phyloP scores from a whole-genome alignment of 1,140 invertebrate genomes.

The Hyles vespertilio region DNA sequence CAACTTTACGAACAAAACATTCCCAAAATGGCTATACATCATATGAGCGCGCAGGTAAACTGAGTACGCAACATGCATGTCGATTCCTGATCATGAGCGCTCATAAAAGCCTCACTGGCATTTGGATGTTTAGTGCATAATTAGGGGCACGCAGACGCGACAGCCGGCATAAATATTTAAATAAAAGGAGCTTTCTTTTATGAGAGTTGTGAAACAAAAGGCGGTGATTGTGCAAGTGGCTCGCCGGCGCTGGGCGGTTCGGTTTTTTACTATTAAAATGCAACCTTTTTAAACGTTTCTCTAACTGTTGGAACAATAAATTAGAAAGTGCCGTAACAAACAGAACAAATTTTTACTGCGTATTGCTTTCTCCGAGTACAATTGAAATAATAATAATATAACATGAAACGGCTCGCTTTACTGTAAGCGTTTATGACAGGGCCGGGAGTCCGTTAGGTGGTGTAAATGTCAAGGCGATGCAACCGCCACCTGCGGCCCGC shows the following conservation, averaged over 20 bases:
- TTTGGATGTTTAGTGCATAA: conserved; percentile 8
- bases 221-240: neutral
- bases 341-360: conserved; percentile 34
- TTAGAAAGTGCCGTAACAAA: conserved; percentile 53
- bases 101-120: conserved; percentile 9
- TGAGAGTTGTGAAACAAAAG: conserved; percentile 9
- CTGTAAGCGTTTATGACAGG: too few relatives aligned
- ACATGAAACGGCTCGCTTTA: too few relatives aligned
- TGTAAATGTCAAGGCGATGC: too few relatives aligned
- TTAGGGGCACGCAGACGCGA: neutral
- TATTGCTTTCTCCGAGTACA: conserved; percentile 36
- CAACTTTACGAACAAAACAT: too few relatives aligned
- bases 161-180: neutral
- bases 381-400: conserved; percentile 5
- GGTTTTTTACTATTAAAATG: conserved; percentile 26
- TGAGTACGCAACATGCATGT: too few relatives aligned
- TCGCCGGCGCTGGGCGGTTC: conserved; percentile 24
- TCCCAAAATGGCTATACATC: too few relatives aligned
- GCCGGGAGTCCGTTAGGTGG: too few relatives aligned
- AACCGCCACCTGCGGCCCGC: neutral
- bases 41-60: too few relatives aligned
- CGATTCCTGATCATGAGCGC: conserved; percentile 3
- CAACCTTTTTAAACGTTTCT: conserved; percentile 26
- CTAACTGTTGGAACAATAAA: conserved; percentile 42
- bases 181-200: conserved; percentile 21